Conservation (phyloP, 2,113 vertebrate species). For the Prunella fulvescens region DNA sequence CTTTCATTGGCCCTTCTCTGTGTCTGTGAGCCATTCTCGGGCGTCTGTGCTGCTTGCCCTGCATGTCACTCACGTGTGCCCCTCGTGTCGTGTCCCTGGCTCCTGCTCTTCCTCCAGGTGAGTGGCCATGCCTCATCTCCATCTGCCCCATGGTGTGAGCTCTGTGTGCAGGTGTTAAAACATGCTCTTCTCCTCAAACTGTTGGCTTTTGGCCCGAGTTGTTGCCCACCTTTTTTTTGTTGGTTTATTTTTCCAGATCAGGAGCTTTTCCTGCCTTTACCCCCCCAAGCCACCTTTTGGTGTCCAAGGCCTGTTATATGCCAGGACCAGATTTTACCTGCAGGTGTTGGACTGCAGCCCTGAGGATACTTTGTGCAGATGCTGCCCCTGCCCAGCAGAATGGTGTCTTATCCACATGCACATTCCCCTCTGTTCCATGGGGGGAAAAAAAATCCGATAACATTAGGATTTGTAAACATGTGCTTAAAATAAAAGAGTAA, state of each 20-base stretch:
- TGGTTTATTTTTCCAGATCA: background rate
- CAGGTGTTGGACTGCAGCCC: background rate
- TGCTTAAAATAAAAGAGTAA: background rate
- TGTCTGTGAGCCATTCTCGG: background rate
- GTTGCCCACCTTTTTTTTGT: background rate
- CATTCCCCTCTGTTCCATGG: background rate
- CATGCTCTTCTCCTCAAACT: background rate
- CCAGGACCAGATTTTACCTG: background rate
- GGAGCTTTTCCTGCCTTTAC: background rate
- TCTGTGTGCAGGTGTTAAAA: background rate
- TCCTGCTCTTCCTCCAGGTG: constrained; percentile 25
- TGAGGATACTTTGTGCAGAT: background rate
- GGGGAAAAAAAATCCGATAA: background rate
- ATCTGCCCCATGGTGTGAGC: background rate
- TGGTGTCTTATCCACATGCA: background rate
- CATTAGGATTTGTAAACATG: background rate
- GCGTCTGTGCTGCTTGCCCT: background rate
- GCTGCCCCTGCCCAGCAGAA: background rate
- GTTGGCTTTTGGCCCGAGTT: background rate
- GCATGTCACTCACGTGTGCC: background rate
- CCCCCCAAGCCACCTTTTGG: background rate
- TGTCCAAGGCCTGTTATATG: background rate
- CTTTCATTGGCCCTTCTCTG: background rate
- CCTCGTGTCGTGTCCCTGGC: background rate
- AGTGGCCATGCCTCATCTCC: background rate